Conservation (phyloP, 2,797 vertebrate species). For the Lycodopsis pacificus region DNA sequence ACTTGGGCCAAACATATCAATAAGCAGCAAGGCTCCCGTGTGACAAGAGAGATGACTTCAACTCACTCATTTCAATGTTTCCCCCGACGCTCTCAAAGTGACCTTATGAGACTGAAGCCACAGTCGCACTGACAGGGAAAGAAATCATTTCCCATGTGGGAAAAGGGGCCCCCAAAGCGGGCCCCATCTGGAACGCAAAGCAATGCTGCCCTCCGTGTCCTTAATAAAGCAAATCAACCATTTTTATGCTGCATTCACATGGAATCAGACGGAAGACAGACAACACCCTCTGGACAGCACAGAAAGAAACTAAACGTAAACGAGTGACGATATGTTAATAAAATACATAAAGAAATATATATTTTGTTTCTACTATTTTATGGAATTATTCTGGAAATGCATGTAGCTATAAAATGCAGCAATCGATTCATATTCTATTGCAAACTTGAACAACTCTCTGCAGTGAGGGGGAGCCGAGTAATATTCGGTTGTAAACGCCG, state of each 20-base stretch:
- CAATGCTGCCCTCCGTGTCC: not conserved
- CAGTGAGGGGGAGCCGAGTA: no score
- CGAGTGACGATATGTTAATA: not conserved
- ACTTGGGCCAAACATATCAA: conserved; percentile 48
- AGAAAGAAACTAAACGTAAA: no score
- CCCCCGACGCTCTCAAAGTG: not conserved
- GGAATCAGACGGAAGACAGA: not conserved
- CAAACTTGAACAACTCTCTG: no score
- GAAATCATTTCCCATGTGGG: not conserved
- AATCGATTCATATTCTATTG: no score
- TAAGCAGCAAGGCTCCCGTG: conserved; percentile 21
- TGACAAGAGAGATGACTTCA: conserved; percentile 16
- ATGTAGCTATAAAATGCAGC: no score
- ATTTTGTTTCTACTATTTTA: no score
- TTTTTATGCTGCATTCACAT: not conserved
- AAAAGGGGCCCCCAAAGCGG: not conserved
- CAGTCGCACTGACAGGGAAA: not conserved
- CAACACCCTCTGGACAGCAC: not conserved
- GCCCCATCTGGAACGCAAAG: not conserved
- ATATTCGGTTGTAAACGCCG: no score
- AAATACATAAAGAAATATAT: no score
- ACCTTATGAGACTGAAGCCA: conserved; percentile 14
- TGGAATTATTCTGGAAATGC: no score
- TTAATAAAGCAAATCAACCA: not conserved
- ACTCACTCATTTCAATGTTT: conserved; percentile 1